Base-by-base conservation (phyloP, 2,888 invertebrate genomes). In the Netelia virgata region DNA sequence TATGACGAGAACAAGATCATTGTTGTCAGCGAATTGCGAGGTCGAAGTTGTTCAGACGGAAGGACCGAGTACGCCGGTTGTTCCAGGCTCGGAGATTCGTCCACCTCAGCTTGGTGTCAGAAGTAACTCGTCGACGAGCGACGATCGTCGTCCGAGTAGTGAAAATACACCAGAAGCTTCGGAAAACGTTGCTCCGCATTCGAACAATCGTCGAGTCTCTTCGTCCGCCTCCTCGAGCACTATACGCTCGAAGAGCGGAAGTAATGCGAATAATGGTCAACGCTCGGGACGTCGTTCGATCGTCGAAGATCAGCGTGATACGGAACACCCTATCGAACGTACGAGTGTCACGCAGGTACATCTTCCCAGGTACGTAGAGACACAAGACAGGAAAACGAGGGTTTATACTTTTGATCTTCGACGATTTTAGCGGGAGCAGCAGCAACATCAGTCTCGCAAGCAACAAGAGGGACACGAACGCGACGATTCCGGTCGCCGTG, bases 341-440 rank as follows among this genome's bases (percentile, higher is more conserved):
- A 86, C 80, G 64, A 88, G 87, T 84, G 83, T 85, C 77, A 83
- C 88, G 85, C 90, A 91, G 90, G 89, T 90, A 90, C 90, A 91
- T 86, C 90, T 88, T 76, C 83, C 86, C 83, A 91, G 91, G 91
- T 91, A 90, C 87, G 87, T 87, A 87, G 73, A 72, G 55, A 80
- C 59, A 53, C 63, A n/a, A 78, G 50, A 78, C 70, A 55, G 72
- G 70, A 75, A 78, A 78, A 78, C 72, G 82, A 82, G 68, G 66
- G 66, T 86, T 82, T 86, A 86, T 84, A 68, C 75, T 57, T 76
- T 72, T 75, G 82, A 47, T 79, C 43, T 68, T 70, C 66, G 59
- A 78, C 82, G 78, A 70, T 84, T 82, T 10, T 75, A 87, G 87
- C 50, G 55, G 59, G 74, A 82, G 57, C 57, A 78, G 11, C 69